A percentile compares a stretch with the other conserved stretches of the same genome.
phyloP scores from a whole-genome alignment of 2,797 vertebrate species.

The Acrossocheilus fasciatus region DNA sequence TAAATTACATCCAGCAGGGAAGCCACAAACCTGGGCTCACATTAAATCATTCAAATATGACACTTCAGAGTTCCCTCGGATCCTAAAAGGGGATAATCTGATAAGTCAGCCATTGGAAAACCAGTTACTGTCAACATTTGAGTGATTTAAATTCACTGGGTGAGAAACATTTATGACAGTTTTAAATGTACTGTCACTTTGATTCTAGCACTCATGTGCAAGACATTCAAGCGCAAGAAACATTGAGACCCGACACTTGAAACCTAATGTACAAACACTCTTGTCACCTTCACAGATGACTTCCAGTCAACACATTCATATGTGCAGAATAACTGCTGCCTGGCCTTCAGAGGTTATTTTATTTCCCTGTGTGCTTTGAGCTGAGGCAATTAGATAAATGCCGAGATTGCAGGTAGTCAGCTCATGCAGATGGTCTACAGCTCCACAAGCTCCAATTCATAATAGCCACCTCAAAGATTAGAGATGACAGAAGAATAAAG shows the following conservation, averaged over 20 bases:
- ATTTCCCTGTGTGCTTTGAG: constrained; percentile 13
- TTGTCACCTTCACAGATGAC: constrained; percentile 18
- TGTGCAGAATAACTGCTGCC: constrained; percentile 14
- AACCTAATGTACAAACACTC: not conserved
- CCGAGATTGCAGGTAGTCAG: constrained; percentile 11
- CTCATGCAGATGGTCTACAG: constrained; percentile 31
- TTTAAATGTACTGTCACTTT: constrained; percentile 5
- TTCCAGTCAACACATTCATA: constrained; percentile 9
- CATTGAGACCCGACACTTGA: constrained; percentile 9
- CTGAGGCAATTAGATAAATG: constrained; percentile 39
- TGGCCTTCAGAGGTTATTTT: constrained; percentile 9
- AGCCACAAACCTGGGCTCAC: constrained; percentile 19
- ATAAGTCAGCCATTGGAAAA: constrained; percentile 23
- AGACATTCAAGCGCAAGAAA: not conserved
- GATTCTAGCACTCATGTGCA: not conserved
- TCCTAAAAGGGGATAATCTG: constrained; percentile 35
- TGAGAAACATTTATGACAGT: constrained; percentile 25
- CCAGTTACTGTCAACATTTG: constrained; percentile 24
- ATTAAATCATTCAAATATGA: constrained; percentile 54
- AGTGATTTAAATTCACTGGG: constrained; percentile 16
- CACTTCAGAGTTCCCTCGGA: constrained; percentile 39
- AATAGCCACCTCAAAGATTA: constrained; percentile 20
- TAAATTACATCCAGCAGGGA: constrained; percentile 63
- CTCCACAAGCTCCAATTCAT: constrained; percentile 12
- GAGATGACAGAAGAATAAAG: not conserved